phyloP scores from a whole-genome alignment of 2,113 vertebrate species.

The Phyllostomus discolor region DNA sequence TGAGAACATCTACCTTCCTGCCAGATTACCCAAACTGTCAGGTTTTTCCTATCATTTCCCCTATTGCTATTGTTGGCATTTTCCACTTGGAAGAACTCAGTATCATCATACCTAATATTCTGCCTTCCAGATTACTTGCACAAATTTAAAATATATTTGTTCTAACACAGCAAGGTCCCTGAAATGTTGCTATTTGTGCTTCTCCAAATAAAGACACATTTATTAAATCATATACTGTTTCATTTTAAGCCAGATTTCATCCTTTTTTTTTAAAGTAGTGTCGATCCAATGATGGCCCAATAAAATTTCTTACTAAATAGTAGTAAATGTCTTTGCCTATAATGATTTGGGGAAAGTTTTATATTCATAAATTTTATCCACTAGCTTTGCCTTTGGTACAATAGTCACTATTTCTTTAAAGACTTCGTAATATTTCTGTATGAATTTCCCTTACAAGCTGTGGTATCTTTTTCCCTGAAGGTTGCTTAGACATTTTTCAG shows the following conservation, averaged over 20 bases:
- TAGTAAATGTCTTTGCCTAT: neutral
- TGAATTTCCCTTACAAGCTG: neutral
- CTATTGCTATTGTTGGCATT: neutral
- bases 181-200: neutral
- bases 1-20: neutral
- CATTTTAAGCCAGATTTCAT: neutral
- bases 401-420: conserved; percentile 2
- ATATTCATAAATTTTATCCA: neutral
- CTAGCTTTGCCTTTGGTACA: neutral
- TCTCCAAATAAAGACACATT: neutral
- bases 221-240: neutral
- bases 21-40: neutral
- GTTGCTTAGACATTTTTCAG: conserved; percentile 7
- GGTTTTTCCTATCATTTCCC: neutral
- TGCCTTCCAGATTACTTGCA: neutral
- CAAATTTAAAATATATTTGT: conserved; percentile 7
- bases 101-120: neutral
- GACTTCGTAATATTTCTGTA: neutral
- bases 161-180: neutral
- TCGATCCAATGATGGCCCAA: neutral
- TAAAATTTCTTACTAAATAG: conserved; percentile 11
- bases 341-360: neutral
- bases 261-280: neutral
- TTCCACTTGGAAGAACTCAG: neutral
- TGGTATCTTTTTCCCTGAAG: neutral